A percentile compares a stretch with the other conserved stretches of the same genome.
These are phyloP conservation scores for Chionomys nivalis DNA, from an alignment of 2,113 vertebrate species.

Conservation along the genomic window DNA sequence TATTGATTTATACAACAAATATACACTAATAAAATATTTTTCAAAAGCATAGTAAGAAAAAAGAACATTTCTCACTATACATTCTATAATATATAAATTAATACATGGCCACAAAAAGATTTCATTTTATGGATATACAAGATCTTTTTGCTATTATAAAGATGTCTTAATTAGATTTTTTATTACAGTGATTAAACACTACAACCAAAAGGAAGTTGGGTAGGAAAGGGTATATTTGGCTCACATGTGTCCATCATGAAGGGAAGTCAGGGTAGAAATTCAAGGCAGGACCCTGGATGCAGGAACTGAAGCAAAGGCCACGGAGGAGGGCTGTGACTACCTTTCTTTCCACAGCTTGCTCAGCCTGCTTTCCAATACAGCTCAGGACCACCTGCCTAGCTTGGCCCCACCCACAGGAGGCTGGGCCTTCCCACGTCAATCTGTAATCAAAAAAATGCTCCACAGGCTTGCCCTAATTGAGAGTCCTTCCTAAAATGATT, in stretches of 20 bases:
- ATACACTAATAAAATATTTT: not conserved
- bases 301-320: not conserved
- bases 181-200: not conserved
- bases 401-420: not conserved
- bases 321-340: not conserved
- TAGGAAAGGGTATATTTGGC: not conserved
- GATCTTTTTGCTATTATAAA: not conserved
- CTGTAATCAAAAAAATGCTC: not conserved
- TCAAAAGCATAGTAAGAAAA: not conserved
- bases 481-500: not conserved
- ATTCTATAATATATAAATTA: conserved; percentile 1
- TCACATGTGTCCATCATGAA: not conserved
- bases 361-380: not conserved
- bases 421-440: not conserved
- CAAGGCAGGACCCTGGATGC: not conserved
- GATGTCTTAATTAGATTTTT: not conserved
- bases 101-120: not conserved
- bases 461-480: not conserved
- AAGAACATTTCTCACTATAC: not conserved
- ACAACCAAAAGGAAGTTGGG: not conserved
- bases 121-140: conserved; percentile 10
- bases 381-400: not conserved
- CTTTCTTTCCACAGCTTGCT: not conserved
- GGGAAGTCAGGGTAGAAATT: not conserved
- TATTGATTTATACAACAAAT: not conserved